Conservation (phyloP, 2,113 vertebrate species). For the Melanostigma gelatinosum region DNA sequence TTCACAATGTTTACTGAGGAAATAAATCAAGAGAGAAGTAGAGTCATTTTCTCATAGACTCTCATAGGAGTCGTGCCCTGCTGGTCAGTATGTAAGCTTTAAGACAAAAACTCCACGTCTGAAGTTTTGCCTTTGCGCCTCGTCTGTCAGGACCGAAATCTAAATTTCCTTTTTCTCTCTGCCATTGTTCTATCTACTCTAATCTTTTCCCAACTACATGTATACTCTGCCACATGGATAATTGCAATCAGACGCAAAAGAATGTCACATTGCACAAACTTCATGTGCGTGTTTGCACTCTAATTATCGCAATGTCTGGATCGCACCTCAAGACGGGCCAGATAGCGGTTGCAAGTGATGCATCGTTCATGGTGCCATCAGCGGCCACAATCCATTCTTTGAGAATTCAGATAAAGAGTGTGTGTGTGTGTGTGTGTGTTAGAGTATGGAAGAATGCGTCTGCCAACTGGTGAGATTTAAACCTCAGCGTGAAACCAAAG, state of each 20-base stretch:
- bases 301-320: background rate
- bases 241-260: background rate
- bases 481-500: constrained; percentile 50
- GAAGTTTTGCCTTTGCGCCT: too few species aligned
- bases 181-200: too few species aligned
- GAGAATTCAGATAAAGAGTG: background rate
- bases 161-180: too few species aligned
- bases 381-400: background rate
- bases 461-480: constrained; percentile 49
- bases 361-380: background rate
- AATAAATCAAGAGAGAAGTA: too few species aligned
- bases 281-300: background rate
- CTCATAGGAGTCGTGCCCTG: too few species aligned
- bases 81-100: too few species aligned
- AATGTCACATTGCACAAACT: background rate
- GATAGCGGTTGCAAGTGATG: background rate
- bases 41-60: too few species aligned
- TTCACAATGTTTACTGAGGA: too few species aligned
- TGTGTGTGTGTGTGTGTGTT: background rate
- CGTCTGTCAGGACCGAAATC: too few species aligned
- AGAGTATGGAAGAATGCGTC: background rate
- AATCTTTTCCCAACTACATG: background rate
- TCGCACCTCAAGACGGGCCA: background rate
- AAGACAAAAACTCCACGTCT: too few species aligned
- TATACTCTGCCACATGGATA: background rate